Evolutionary conservation across 2,797 vertebrate species (phyloP), one percentile per base, ranked within the genome.

Genomic region (Acrossocheilus fasciatus): DNA sequence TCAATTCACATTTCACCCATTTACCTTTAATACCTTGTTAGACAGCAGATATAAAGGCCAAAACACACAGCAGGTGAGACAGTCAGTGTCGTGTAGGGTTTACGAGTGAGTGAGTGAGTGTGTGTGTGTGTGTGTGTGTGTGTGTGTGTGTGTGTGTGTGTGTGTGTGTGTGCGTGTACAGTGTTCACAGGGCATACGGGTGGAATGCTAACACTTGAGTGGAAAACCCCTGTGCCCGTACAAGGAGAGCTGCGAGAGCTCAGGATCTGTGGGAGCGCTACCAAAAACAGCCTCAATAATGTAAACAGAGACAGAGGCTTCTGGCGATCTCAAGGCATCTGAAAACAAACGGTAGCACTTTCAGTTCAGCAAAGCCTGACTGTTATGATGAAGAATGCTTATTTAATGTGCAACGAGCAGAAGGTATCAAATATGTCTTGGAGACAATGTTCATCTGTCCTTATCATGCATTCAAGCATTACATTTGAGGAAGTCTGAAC

Each of bases 211-310:
- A 52, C 9, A 68, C 59, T 77, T 6, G 6, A 68, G 43, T 41
- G 80, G 80, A 82, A 77, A 72, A 74, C 62, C n/a, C 59, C n/a
- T 79, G 72, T 87, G 85, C 50, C 89, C 87, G 2, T 90, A 90
- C 72, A 90, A 77, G 87, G 84, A 87, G 43, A 50, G 72, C 79
- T 36, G 30, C 14, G 47, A 26, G 64, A 43, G n/a, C 45, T 77
- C 82, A 79, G 86, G 82, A 83, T 78, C 52, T 81, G 50, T 73
- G 79, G 59, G 74, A 78, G 54, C 41, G 4, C 39, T 43, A 72
- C 68, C 72, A 52, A 88, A 88, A 84, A 66, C 84, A 87, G 30
- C 50, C 4, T 4, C 72, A 73, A 76, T 30, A n/a, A 70, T 84
- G 84, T 86, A 88, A 89, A 83, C 75, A 52, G n/a, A 78, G 77